Conservation (phyloP, 2,797 vertebrate species). For the Enteromius anoplus region DNA sequence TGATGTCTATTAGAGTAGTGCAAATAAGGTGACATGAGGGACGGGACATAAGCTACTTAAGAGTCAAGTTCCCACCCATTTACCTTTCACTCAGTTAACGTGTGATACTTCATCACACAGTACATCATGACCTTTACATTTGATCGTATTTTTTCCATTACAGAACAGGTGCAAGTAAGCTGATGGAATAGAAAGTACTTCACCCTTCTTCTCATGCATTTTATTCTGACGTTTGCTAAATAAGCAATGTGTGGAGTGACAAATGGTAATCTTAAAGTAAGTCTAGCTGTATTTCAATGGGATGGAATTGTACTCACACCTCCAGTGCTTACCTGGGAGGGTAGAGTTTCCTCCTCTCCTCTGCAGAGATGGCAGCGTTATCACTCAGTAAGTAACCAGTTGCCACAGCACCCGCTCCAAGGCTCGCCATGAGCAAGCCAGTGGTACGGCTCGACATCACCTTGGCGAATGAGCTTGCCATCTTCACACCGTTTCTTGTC, state of each 20-base stretch:
- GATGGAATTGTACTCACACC: neutral
- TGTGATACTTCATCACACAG: slow-evolving; percentile 30
- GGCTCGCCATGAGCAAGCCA: slow-evolving; percentile 78
- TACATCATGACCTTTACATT: slow-evolving; percentile 28
- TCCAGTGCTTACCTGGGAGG: slow-evolving; percentile 81
- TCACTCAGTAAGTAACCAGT: slow-evolving; percentile 80
- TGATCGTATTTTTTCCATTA: slow-evolving; percentile 31
- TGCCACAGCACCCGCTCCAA: slow-evolving; percentile 82
- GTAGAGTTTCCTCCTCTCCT: slow-evolving; percentile 80
- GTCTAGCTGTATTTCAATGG: neutral
- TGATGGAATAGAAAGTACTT: neutral
- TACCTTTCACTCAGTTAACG: slow-evolving; percentile 46
- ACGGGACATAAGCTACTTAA: slow-evolving; percentile 51
- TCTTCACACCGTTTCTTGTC: slow-evolving; percentile 62
- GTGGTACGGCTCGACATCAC: slow-evolving; percentile 81
- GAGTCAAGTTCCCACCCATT: slow-evolving; percentile 41
- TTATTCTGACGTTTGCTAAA: neutral
- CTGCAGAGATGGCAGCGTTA: slow-evolving; percentile 69
- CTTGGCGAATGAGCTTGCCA: slow-evolving; percentile 85
- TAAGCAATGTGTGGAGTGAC: neutral
- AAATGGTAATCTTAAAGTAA: neutral
- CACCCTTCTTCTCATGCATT: neutral
- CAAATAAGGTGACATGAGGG: slow-evolving; percentile 2
- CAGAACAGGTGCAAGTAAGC: slow-evolving; percentile 32
- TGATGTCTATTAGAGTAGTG: slow-evolving; percentile 27